phyloP scores from a whole-genome alignment of 2,888 invertebrate genomes.

The Dendrolimus pini region DNA sequence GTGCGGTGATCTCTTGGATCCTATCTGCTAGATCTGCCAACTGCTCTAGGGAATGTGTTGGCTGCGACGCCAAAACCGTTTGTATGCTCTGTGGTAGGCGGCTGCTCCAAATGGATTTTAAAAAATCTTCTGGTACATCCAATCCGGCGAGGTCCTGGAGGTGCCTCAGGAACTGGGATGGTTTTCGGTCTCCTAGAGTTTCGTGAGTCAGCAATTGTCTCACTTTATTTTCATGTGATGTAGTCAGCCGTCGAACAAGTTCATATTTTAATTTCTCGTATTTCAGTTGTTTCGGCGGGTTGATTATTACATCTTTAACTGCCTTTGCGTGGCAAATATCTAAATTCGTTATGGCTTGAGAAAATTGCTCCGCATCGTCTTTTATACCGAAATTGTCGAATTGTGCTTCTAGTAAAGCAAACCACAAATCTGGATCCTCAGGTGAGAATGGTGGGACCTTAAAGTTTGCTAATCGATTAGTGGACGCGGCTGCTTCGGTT shows the following conservation, averaged over 20 bases:
- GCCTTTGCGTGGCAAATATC: too few species aligned
- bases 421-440: too few species aligned
- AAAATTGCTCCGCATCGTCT: too few species aligned
- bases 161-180: slow-evolving; percentile 14
- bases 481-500: too few species aligned
- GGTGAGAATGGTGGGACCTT: too few species aligned
- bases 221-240: slow-evolving; percentile 7
- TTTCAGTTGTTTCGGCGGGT: too few species aligned
- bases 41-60: slow-evolving; percentile 4
- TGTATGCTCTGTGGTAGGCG: slow-evolving; percentile 5
- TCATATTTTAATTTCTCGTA: not conserved
- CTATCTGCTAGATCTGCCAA: slow-evolving; percentile 11
- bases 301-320: too few species aligned
- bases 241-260: not conserved
- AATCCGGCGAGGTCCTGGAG: slow-evolving; percentile 12
- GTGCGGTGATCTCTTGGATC: slow-evolving; percentile 8
- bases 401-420: too few species aligned
- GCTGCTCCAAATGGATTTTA: slow-evolving; percentile 8
- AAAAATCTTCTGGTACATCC: slow-evolving; percentile 9
- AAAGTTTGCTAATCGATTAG: too few species aligned
- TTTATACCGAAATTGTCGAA: too few species aligned
- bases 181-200: slow-evolving; percentile 15
- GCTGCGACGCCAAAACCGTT: slow-evolving; percentile 10
- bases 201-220: slow-evolving; percentile 13
- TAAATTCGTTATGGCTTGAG: too few species aligned